Conservation (phyloP, 1,140 invertebrate genomes). For the Conus ventricosus region DNA sequence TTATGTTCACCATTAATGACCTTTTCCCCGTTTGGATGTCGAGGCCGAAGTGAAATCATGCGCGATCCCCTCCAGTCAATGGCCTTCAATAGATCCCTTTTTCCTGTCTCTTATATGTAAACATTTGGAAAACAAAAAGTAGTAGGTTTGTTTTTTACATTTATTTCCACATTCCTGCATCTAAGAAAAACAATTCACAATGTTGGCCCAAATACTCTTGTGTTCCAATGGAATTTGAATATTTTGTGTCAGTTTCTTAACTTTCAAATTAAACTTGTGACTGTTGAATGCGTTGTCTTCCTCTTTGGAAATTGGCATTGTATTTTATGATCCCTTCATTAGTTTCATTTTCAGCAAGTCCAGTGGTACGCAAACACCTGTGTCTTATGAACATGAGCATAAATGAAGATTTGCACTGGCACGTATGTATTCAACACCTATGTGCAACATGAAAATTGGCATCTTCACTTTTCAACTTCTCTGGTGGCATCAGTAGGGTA, state of each 20-base stretch:
- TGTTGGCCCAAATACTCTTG: constrained; percentile 33
- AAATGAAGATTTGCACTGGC: too few species aligned
- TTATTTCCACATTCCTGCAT: constrained; percentile 32
- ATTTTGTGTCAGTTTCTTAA: constrained; percentile 51
- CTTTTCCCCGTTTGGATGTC: not conserved
- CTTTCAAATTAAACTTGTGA: constrained; percentile 29
- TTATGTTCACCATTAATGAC: too few species aligned
- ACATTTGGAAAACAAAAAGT: not conserved
- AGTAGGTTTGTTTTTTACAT: not conserved
- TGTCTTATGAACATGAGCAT: too few species aligned
- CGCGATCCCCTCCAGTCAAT: not conserved
- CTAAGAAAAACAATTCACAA: not conserved
- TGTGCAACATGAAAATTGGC: too few species aligned
- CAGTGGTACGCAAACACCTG: too few species aligned
- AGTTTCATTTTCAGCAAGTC: too few species aligned
- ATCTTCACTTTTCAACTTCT: too few species aligned
- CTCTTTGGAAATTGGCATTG: not conserved
- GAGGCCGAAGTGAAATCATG: not conserved
- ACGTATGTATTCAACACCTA: too few species aligned
- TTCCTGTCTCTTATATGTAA: not conserved
- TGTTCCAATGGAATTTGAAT: constrained; percentile 49
- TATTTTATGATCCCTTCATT: too few species aligned
- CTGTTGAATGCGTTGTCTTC: not conserved
- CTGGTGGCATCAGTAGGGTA: too few species aligned
- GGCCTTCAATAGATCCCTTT: not conserved